Evolutionary conservation across 1,140 invertebrate genomes (phyloP).

Genomic region (Diabrotica virgifera): DNA sequence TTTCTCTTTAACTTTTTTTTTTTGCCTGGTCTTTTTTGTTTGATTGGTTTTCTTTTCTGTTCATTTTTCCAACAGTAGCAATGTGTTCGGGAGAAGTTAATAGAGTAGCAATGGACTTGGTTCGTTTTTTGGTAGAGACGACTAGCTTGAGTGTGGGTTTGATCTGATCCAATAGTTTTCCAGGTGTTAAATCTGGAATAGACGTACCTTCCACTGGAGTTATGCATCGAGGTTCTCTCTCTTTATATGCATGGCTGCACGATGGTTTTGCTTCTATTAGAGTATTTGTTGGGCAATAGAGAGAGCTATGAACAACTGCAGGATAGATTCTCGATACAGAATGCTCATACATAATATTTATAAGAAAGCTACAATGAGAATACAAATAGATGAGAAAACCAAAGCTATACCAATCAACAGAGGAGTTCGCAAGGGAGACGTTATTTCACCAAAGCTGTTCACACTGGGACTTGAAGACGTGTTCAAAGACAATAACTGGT

Average conservation of each 20-base stretch:
- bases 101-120: slow-evolving; percentile 19
- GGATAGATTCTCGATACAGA: too few relatives aligned
- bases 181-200: slow-evolving; percentile 23
- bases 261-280: slow-evolving; percentile 17
- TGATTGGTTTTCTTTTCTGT: slow-evolving; percentile 21
- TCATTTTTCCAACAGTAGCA: slow-evolving; percentile 22
- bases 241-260: slow-evolving; percentile 22
- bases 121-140: slow-evolving; percentile 22
- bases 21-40: slow-evolving; percentile 15
- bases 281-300: too few relatives aligned
- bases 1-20: slow-evolving; percentile 12
- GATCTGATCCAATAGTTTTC: slow-evolving; percentile 24
- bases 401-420: too few relatives aligned
- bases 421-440: too few relatives aligned
- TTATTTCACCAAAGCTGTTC: too few relatives aligned
- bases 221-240: slow-evolving; percentile 20
- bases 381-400: too few relatives aligned
- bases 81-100: slow-evolving; percentile 23
- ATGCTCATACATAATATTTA: too few relatives aligned
- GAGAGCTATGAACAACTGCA: too few relatives aligned
- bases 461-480: too few relatives aligned
- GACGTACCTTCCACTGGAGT: slow-evolving; percentile 19
- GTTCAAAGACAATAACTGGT: too few relatives aligned
- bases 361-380: too few relatives aligned
- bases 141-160: slow-evolving; percentile 23